Evolutionary conservation across 2,113 vertebrate genomes (phyloP), one percentile per base, ranked within the genome.

Genomic region (Oreochromis tanganicae): DNA sequence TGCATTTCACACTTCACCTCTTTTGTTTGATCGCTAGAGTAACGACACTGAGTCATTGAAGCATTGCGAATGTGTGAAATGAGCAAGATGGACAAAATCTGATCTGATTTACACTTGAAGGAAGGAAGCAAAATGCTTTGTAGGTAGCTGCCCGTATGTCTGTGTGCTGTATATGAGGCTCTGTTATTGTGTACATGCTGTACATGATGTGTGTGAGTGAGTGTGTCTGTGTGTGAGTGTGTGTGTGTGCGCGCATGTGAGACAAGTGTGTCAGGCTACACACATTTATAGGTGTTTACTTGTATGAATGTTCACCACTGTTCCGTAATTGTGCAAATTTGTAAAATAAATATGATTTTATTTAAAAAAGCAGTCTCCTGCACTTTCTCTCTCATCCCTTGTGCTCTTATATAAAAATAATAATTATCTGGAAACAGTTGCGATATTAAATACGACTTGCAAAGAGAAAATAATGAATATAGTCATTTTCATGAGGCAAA

Each of bases 321-420:
- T 94, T 96, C 90, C 87, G 95, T 92, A 91, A 92, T 90, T 96
- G 95, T 96, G 93, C 84, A 95, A 91, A 96, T 96, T 96, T 96
- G 95, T 96, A 96, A 94, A 96, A 96, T 96, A 96, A 94, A 96
- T 95, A 94, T 95, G 91, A 93, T 91, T 97, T 96, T 96, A 96
- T 96, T 95, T 95, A 95, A 96, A 84, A 85, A 79, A 24, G 46
- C 2, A 10, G 16, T 50, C 27, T 52, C 46, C 68, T 75, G 38
- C 71, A 19, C n/a, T 54, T 24, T 66, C 29, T 29, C 80, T 83
- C 11, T 48, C 24, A 21, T 75, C 43, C 4, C 1, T 50, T 29
- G 16, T 78, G 27, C 24, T 50, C 14, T 52, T 78, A 8, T 78
- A 12, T 78, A 32, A 75, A 75, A 29, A 75, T 50, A 29, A 48